A percentile compares a stretch with the other conserved stretches of the same genome.
phyloP scores from a whole-genome alignment of 2,888 invertebrate species.

The Cryptocephalus primarius region DNA sequence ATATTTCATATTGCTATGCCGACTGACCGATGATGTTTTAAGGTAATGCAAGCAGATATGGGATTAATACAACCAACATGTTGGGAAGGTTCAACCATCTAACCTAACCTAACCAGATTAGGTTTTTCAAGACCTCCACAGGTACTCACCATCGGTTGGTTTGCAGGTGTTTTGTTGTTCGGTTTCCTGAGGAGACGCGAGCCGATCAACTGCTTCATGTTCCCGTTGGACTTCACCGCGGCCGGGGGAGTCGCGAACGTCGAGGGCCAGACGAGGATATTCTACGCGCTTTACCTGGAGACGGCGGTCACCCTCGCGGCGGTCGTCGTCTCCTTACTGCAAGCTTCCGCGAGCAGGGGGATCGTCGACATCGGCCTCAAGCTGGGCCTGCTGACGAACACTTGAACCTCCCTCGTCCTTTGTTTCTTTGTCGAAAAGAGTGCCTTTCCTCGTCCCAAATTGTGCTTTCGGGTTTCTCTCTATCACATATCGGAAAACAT shows the following conservation, averaged over 20 bases:
- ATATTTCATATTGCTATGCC: too few relatives aligned
- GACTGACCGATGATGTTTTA: too few relatives aligned
- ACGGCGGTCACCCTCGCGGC: constrained; percentile 53
- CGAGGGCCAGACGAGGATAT: constrained; percentile 44
- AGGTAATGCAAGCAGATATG: too few relatives aligned
- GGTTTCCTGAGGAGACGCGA: constrained; percentile 45
- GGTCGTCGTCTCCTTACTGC: constrained; percentile 46
- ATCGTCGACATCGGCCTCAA: constrained; percentile 44
- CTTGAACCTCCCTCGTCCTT: constrained; percentile 22
- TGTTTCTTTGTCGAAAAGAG: too few relatives aligned
- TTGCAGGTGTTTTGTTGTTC: constrained; percentile 42
- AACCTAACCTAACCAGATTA: too few relatives aligned
- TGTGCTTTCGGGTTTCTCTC: too few relatives aligned
- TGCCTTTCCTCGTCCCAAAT: background rate
- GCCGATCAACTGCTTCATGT: constrained; percentile 46
- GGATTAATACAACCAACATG: too few relatives aligned
- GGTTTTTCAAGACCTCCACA: background rate
- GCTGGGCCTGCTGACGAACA: constrained; percentile 43
- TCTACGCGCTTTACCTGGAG: constrained; percentile 58
- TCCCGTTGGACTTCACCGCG: constrained; percentile 60
- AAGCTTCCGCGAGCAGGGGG: constrained; percentile 46
- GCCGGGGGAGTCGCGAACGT: constrained; percentile 55
- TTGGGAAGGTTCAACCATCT: too few relatives aligned
- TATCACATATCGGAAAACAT: too few relatives aligned
- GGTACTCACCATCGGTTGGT: background rate